These are phyloP conservation scores for Tenthredo notha DNA, from an alignment of 2,888 invertebrate species.

Conservation along the genomic window DNA sequence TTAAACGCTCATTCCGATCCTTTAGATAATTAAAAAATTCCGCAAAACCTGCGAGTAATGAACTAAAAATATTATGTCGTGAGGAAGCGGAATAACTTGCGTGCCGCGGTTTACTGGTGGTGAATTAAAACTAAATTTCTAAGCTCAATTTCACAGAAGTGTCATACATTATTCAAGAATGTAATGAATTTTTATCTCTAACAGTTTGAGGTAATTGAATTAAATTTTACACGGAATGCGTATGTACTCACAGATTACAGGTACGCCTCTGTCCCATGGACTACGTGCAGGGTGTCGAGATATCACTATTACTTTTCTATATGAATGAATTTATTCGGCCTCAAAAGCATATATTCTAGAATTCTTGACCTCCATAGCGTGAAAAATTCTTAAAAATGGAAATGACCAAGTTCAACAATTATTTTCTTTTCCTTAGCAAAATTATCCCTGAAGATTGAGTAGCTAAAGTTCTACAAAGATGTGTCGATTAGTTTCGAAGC, in stretches of 20 bases:
- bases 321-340: too few species aligned
- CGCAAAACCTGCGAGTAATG: background rate
- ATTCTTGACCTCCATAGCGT: too few species aligned
- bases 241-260: background rate
- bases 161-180: background rate
- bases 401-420: too few species aligned
- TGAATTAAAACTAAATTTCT: background rate
- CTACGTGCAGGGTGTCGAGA: too few species aligned
- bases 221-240: background rate
- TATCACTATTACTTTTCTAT: too few species aligned
- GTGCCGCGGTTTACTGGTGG: background rate
- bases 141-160: background rate
- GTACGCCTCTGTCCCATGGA: too few species aligned
- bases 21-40: background rate
- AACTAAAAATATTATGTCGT: too few species aligned
- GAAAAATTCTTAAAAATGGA: too few species aligned
- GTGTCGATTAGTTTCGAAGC: background rate
- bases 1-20: background rate
- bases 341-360: too few species aligned
- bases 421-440: too few species aligned
- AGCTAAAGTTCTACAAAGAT: background rate
- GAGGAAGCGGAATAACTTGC: too few species aligned
- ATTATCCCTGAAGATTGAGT: too few species aligned
- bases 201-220: background rate
- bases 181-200: background rate